These are phyloP conservation scores for Agapornis roseicollis DNA, from an alignment of 2,113 vertebrate species.

Conservation along the genomic window DNA sequence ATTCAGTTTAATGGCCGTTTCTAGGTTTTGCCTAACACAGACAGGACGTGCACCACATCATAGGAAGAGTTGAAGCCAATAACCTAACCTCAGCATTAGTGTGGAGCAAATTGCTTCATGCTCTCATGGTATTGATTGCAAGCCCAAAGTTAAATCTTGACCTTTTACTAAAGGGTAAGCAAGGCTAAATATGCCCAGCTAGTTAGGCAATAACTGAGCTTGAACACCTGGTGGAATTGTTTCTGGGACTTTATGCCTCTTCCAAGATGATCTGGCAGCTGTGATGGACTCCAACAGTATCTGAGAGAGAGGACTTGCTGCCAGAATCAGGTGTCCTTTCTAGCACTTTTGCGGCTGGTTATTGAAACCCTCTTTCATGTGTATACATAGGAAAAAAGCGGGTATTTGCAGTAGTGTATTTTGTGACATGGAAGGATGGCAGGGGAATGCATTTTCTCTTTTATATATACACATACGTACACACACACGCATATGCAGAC, in stretches of 20 bases:
- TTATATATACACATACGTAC: neutral
- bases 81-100: neutral
- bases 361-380: neutral
- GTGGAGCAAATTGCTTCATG: neutral
- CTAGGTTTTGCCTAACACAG: neutral
- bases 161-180: neutral
- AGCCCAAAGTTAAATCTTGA: neutral
- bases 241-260: neutral
- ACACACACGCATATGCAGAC: neutral
- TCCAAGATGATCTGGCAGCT: neutral
- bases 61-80: neutral
- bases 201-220: neutral
- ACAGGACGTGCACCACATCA: too few species aligned
- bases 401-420: neutral
- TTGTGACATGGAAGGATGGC: neutral
- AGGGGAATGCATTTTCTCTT: neutral
- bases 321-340: neutral
- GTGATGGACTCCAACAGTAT: neutral
- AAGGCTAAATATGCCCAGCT: neutral
- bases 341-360: neutral
- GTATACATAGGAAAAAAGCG: neutral
- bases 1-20: neutral
- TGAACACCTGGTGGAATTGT: neutral
- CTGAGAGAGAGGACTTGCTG: neutral
- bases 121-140: rapidly evolving